Base-by-base conservation (phyloP, 2,113 vertebrate genomes). In the Rhinopomastus cyanomelas region DNA sequence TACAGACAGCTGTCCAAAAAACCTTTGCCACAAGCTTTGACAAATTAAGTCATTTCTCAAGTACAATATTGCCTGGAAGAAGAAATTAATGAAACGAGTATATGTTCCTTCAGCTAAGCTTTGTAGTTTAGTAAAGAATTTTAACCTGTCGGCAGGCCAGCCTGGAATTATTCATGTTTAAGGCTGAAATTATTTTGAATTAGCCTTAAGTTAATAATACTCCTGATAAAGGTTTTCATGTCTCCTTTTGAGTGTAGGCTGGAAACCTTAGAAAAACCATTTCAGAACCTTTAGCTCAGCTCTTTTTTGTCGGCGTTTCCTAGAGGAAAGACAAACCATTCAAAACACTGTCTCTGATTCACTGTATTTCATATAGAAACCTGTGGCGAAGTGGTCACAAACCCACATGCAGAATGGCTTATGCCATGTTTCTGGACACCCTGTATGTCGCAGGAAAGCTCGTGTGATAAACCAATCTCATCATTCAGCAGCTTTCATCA, bases 11-110 rank as follows among this genome's bases (percentile, higher is more conserved):
- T 79, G 60, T 94, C 81, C 12, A 68, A 74, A 78, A 69, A 59
- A 52, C 14, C 49, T 87, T 66, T 66, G 71, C 67, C 29, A 62
- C 48, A 51, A 85, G 57, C 82, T 87, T 87, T 25, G 34, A 48
- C 22, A 85, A 85, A 92, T 92, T 66, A 76, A 92, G 51, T 76
- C 3, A 34, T 79, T 93, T 88, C 52, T 67, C 36, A 87, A 59
- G 55, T 66, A 66, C 52, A 62, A 15, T 12, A 57, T 23, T 62
- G 42, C 72, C 72, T 91, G 27, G 59, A 80, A 92, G 49, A 75
- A 81, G 52, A 4, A 81, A 62, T 62, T 85, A 73, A 73, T 82
- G 30, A 87, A 79, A 85, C 42, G 26, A 81, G 18, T 64, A 17
- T 37, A 60, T 3, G 5, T 30, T 87, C 32, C 67, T 87, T 73